Percentiles rank a stretch among this genome's conserved stretches.
Evolutionary conservation across 2,888 invertebrate species (phyloP).

Genomic region (Drosophila paramelanica): DNA sequence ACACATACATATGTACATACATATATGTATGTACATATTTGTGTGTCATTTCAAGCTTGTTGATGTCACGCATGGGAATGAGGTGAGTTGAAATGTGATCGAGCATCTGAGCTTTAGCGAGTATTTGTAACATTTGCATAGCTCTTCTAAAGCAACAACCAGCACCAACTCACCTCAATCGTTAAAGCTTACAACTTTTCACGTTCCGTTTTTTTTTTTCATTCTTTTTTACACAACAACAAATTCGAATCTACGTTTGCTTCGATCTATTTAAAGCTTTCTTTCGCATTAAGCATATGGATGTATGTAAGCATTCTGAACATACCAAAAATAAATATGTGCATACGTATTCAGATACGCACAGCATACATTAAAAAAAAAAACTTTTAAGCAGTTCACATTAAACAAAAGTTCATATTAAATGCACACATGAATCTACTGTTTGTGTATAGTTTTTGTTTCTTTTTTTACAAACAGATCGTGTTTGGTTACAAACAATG

Average conservation of each 20-base stretch:
- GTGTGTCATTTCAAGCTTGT: not conserved
- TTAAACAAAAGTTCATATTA: slow-evolving; percentile 32
- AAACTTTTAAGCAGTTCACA: slow-evolving; percentile 6
- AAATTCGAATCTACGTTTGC: slow-evolving; percentile 23
- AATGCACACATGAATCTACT: not conserved
- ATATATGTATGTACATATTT: too few species aligned
- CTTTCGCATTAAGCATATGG: not conserved
- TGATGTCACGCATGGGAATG: not conserved
- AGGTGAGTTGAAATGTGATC: slow-evolving; percentile 19
- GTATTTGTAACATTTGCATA: not conserved
- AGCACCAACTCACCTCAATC: not conserved
- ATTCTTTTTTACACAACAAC: not conserved
- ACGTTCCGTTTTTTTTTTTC: not conserved
- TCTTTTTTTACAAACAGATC: too few species aligned
- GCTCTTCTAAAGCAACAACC: not conserved
- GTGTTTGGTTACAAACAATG: slow-evolving; percentile 6
- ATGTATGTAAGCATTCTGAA: not conserved
- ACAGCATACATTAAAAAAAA: not conserved
- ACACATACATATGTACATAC: not conserved
- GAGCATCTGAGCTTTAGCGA: not conserved
- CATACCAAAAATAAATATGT: slow-evolving; percentile 5
- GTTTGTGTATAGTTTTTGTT: too few species aligned
- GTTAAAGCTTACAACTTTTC: not conserved
- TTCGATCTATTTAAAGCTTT: slow-evolving; percentile 33
- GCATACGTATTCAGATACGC: slow-evolving; percentile 5